A percentile compares a stretch with the other conserved stretches of the same genome.
Conservation (phyloP, 2,888 invertebrate species). For the Coronaproctus castanopsis region DNA sequence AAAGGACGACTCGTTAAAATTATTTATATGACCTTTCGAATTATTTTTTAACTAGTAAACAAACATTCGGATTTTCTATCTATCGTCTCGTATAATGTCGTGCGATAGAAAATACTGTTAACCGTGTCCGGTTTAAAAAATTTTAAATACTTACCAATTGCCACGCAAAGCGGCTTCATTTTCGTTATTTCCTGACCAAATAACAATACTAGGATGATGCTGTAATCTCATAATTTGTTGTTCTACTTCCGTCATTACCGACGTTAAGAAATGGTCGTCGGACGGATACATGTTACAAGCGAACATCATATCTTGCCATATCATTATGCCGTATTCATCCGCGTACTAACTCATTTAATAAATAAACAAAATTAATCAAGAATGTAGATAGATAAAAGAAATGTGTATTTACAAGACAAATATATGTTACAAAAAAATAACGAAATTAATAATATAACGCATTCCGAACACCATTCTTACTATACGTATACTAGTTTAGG, state of each 20-base stretch:
- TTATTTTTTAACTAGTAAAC: too few relatives aligned
- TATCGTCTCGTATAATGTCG: too few relatives aligned
- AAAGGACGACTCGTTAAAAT: too few relatives aligned
- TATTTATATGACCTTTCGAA: too few relatives aligned
- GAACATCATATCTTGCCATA: constrained; percentile 98
- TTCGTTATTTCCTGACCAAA: constrained; percentile 95
- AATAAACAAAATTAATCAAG: background rate
- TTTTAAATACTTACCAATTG: constrained; percentile 64
- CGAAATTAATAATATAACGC: background rate
- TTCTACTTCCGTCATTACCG: constrained; percentile 51
- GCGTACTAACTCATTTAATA: constrained; percentile 32
- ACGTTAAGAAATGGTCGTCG: constrained; percentile 43
- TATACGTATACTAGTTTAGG: too few relatives aligned
- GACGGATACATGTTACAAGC: constrained; percentile 88
- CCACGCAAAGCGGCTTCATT: constrained; percentile 73
- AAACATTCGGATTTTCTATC: too few relatives aligned
- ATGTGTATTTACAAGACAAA: background rate
- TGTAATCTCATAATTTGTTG: constrained; percentile 66
- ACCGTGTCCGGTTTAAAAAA: too few relatives aligned
- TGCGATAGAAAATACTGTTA: too few relatives aligned
- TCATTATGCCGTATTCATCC: constrained; percentile 70
- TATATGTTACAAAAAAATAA: background rate
- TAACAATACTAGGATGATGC: constrained; percentile 63
- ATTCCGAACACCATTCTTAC: too few relatives aligned
- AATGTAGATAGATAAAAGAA: background rate